These are phyloP conservation scores for Pseudomyrmex flavicornis DNA, from an alignment of 1,140 invertebrate genomes.

Conservation along the genomic window DNA sequence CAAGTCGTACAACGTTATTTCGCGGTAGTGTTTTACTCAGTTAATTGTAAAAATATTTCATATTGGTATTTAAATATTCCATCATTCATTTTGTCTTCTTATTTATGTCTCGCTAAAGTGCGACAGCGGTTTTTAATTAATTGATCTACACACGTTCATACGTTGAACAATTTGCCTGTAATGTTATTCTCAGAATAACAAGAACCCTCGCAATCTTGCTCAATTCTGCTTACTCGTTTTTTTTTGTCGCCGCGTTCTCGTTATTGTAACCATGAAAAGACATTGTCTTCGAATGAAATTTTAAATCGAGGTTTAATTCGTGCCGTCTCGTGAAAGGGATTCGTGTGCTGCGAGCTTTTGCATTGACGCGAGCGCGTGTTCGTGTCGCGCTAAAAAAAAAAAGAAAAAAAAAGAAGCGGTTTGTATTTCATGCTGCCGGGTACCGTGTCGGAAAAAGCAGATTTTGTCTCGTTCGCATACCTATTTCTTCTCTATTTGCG, in stretches of 20 bases:
- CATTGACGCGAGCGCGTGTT: constrained; percentile 25
- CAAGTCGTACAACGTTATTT: too few species aligned
- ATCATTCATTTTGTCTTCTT: too few species aligned
- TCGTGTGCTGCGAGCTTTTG: constrained; percentile 33
- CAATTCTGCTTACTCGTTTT: too few species aligned
- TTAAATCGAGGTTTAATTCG: constrained; percentile 51
- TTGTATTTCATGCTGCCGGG: constrained; percentile 26
- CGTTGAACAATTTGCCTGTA: too few species aligned
- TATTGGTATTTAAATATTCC: too few species aligned
- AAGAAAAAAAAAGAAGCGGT: constrained; percentile 3
- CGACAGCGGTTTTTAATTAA: too few species aligned
- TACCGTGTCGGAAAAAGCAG: constrained; percentile 30
- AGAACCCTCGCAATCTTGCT: too few species aligned
- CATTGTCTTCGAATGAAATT: constrained; percentile 25
- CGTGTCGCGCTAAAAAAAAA: neutral
- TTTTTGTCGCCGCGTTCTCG: neutral
- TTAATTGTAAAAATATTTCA: too few species aligned
- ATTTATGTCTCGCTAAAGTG: too few species aligned
- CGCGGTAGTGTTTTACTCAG: too few species aligned
- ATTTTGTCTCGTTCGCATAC: constrained; percentile 10
- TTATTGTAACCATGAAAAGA: constrained; percentile 18
- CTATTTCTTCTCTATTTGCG: constrained; percentile 18
- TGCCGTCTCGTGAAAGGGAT: constrained; percentile 2
- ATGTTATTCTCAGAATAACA: too few species aligned
- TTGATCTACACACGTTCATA: too few species aligned